These are phyloP conservation scores for Sarcophaga variegata DNA, from an alignment of 2,888 invertebrate species.

Conservation along the genomic window DNA sequence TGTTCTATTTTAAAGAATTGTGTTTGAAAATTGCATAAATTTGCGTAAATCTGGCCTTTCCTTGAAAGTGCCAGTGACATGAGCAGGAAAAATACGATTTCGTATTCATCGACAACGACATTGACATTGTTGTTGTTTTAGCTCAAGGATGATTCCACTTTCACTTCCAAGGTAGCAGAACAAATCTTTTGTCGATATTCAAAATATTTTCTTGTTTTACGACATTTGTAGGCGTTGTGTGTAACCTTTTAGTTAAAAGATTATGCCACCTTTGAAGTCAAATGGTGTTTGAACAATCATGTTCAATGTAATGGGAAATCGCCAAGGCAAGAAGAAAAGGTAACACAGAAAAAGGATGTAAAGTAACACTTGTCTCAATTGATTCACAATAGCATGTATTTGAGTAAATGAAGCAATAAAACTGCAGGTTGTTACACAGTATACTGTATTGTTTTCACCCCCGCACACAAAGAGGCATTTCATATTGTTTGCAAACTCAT, in stretches of 20 bases:
- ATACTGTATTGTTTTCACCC: constrained; percentile 31
- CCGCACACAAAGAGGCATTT: background rate
- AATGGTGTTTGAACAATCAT: constrained; percentile 8
- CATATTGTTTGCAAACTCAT: constrained; percentile 35
- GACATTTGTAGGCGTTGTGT: constrained; percentile 54
- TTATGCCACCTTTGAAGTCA: constrained; percentile 33
- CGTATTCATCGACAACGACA: background rate
- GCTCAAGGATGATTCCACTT: constrained; percentile 45
- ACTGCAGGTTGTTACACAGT: constrained; percentile 57
- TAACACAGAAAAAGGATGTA: constrained; percentile 5
- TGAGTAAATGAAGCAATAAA: constrained; percentile 40
- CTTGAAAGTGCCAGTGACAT: background rate
- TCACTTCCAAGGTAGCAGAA: constrained; percentile 32
- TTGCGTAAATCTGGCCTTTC: constrained; percentile 12
- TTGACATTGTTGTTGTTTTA: background rate
- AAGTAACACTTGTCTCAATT: constrained; percentile 48
- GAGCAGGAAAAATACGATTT: background rate
- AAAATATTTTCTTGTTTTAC: background rate
- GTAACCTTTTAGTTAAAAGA: constrained; percentile 61
- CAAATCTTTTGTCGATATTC: constrained; percentile 8
- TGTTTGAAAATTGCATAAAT: constrained; percentile 26
- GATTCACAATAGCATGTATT: background rate
- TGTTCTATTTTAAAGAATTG: too few relatives aligned
- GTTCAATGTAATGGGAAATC: constrained; percentile 44
- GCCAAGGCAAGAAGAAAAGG: constrained; percentile 1